phyloP scores from a whole-genome alignment of 2,113 vertebrate species.

The Cynopterus brachyotis region DNA sequence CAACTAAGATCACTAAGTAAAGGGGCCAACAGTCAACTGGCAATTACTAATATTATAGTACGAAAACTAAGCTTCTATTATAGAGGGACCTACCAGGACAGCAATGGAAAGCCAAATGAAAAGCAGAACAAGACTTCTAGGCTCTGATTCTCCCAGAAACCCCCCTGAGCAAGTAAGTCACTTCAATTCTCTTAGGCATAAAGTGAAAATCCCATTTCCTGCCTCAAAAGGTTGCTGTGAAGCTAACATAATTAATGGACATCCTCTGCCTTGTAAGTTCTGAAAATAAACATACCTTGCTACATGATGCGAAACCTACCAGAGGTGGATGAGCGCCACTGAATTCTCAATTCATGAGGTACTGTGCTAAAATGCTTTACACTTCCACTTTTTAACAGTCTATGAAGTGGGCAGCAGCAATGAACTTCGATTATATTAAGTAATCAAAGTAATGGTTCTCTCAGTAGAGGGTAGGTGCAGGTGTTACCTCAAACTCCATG shows the following conservation, averaged over 20 bases:
- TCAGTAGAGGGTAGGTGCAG: background rate
- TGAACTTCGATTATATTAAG: background rate
- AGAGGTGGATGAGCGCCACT: background rate
- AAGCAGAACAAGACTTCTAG: background rate
- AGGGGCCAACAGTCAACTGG: background rate
- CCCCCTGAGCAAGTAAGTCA: background rate
- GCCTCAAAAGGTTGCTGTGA: background rate
- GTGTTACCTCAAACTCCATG: background rate
- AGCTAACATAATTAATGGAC: background rate
- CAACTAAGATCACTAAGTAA: background rate
- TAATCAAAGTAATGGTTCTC: too few relatives aligned
- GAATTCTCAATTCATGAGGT: background rate
- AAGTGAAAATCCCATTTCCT: background rate
- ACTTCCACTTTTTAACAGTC: background rate
- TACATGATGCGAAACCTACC: background rate
- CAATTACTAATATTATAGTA: background rate
- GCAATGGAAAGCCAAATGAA: background rate
- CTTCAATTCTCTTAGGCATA: background rate
- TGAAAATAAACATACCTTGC: background rate
- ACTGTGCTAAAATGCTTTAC: background rate
- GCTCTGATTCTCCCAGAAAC: background rate
- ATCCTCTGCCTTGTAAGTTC: background rate
- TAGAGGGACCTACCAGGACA: background rate
- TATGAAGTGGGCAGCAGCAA: background rate
- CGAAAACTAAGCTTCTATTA: background rate